Percentiles rank a stretch among this genome's conserved stretches.
phyloP scores from a whole-genome alignment of 2,113 vertebrate species.

The Podilymbus podiceps region DNA sequence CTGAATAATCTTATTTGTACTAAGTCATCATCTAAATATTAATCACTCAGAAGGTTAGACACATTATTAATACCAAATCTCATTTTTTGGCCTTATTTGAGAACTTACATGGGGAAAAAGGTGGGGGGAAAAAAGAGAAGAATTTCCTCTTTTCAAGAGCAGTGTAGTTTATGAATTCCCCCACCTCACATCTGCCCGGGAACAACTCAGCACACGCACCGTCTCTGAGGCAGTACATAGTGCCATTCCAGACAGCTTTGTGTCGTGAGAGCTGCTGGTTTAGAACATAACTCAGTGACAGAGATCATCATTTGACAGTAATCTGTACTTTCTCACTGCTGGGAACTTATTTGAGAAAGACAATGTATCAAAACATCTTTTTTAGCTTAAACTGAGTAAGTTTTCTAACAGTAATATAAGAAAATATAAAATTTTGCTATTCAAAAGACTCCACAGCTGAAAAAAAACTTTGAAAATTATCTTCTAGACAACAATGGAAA shows the following conservation, averaged over 20 bases:
- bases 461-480: background rate
- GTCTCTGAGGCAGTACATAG: background rate
- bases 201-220: background rate
- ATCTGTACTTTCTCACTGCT: background rate
- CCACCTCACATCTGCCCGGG: background rate
- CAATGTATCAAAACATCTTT: background rate
- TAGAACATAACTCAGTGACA: background rate
- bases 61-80: background rate
- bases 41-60: constrained; percentile 29
- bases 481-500: background rate
- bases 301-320: background rate
- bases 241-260: background rate
- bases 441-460: background rate
- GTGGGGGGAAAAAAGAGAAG: background rate
- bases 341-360: background rate
- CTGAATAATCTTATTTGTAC: background rate
- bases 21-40: constrained; percentile 24
- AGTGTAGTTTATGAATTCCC: background rate
- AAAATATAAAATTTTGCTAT: background rate
- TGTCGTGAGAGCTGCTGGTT: background rate
- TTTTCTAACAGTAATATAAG: background rate
- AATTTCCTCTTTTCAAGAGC: background rate
- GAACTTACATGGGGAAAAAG: background rate
- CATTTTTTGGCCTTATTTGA: background rate
- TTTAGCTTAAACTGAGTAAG: background rate